Evolutionary conservation across 2,888 invertebrate genomes (phyloP), one percentile per base, ranked within the genome.

Genomic region (Stratiomys singularior): DNA sequence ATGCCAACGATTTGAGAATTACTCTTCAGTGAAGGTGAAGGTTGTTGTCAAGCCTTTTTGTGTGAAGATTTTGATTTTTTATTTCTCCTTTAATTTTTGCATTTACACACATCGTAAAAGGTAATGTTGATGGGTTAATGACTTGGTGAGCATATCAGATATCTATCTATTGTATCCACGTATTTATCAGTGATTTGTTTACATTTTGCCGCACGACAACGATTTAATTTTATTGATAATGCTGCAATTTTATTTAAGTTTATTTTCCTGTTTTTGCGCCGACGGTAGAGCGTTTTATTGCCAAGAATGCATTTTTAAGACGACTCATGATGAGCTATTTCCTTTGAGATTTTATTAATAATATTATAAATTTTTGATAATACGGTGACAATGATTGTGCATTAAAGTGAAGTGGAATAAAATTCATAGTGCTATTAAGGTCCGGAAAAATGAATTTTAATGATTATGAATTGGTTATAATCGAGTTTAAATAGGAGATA

Each of bases 171-270:
- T 21, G 60, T 18, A 11, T 60, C 37, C 9, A 37, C 9, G 5
- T 37, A 37, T 37, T 9, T 37, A 37, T 9, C 3, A 37, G 5
- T 9, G 37, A 37, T 18, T 23, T 60, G 60, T 60, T 60, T 60
- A 60, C 60, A 60, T 23, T 60, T 11, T 25, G 5, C 37, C 37
- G 3, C 37, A 37, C 37, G 37, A 60, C 60, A 60, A 18, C 11
- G 60, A 60, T 60, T 11, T n/a, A 18, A 23, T 60, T 60, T 21
- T 21, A 60, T 60, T 60, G 60, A 60, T 60, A 60, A 21, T 60
- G 25, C 18, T 5, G 23, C 37, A 37, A 37, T 37, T 37, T n/a
- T n/a, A n/a, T n/a, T n/a, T n/a, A n/a, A n/a, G 9, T 9, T 37
- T 37, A 5, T 37, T 37, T 37, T 37, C 37, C 37, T 37, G 9